Evolutionary conservation across 2,113 vertebrate species (phyloP).

Genomic region (Chlamydotis undulata): DNA sequence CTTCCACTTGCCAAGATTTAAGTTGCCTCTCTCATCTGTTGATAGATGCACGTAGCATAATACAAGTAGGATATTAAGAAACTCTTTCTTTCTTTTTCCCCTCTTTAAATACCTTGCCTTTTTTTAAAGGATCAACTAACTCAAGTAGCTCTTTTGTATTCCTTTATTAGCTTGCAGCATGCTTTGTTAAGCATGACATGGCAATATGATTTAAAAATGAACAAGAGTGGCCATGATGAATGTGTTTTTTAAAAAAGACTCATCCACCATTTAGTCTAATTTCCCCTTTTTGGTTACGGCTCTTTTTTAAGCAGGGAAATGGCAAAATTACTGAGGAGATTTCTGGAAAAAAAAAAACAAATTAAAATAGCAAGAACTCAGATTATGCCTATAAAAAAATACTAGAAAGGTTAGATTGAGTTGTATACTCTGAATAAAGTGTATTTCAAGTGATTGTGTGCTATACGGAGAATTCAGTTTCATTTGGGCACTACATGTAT

Average conservation of each 20-base stretch:
- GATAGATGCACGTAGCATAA: neutral
- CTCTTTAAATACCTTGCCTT: neutral
- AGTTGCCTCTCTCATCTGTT: slow-evolving; percentile 9
- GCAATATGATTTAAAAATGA: slow-evolving; percentile 7
- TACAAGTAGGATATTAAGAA: slow-evolving; percentile 57
- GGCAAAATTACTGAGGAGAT: neutral
- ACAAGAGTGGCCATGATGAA: neutral
- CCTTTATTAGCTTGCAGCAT: slow-evolving; percentile 13
- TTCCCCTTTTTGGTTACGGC: neutral
- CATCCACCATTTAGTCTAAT: slow-evolving; percentile 6
- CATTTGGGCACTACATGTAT: neutral
- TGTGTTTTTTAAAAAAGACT: neutral
- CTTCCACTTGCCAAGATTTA: slow-evolving; percentile 26
- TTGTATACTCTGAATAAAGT: neutral
- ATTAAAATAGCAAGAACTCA: slow-evolving; percentile 3
- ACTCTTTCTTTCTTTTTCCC: neutral
- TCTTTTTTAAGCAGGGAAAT: neutral
- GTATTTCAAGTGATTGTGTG: neutral
- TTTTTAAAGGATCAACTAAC: neutral
- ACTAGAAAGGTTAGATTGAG: neutral
- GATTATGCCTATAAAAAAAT: neutral
- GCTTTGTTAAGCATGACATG: slow-evolving; percentile 32
- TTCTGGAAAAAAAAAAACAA: neutral
- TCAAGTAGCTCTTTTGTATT: neutral
- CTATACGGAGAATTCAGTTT: neutral